A percentile compares a stretch with the other conserved stretches of the same genome.
Evolutionary conservation across 2,888 invertebrate species (phyloP).

Genomic region (Pristionchus entomophagus): DNA sequence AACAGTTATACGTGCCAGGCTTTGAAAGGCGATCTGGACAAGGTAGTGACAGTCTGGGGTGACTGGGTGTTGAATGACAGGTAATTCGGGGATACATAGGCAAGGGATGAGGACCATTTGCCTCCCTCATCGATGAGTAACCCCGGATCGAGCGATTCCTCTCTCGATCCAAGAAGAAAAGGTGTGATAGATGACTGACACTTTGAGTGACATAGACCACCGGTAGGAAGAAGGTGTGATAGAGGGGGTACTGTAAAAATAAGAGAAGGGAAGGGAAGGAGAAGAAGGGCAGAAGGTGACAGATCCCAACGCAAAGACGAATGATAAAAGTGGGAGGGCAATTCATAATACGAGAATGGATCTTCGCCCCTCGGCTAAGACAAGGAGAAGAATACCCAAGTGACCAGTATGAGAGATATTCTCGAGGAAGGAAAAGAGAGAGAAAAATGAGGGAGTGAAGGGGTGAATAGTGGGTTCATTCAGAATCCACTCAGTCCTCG

Average conservation of each 20-base stretch:
- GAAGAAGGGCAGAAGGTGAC: neutral
- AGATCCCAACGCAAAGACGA: slow-evolving; percentile 11
- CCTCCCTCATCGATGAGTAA: neutral
- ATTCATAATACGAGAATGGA: slow-evolving; percentile 45
- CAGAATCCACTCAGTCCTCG: neutral
- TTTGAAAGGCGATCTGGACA: too few species aligned
- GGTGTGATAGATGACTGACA: slow-evolving; percentile 39
- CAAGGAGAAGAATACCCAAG: slow-evolving; percentile 45
- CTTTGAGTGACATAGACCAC: neutral
- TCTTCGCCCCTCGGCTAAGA: neutral
- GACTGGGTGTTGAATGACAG: neutral
- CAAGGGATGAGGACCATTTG: neutral
- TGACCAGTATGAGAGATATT: slow-evolving; percentile 28
- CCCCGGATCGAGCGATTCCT: neutral
- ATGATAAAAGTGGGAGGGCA: slow-evolving; percentile 36
- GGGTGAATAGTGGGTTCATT: neutral
- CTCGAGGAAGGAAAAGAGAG: neutral
- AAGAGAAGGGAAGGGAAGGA: neutral
- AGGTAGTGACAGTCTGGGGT: too few species aligned
- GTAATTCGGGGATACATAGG: too few species aligned
- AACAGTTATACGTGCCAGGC: too few species aligned
- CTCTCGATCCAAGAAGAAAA: slow-evolving; percentile 6
- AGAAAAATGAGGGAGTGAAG: neutral
- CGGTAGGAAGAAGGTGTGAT: neutral
- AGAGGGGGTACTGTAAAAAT: slow-evolving; percentile 27